A percentile compares a stretch with the other conserved stretches of the same genome.
These are phyloP conservation scores for Hormiphora californensis DNA, from an alignment of 37 sponge, comb jelly and placozoan species.

Conservation along the genomic window DNA sequence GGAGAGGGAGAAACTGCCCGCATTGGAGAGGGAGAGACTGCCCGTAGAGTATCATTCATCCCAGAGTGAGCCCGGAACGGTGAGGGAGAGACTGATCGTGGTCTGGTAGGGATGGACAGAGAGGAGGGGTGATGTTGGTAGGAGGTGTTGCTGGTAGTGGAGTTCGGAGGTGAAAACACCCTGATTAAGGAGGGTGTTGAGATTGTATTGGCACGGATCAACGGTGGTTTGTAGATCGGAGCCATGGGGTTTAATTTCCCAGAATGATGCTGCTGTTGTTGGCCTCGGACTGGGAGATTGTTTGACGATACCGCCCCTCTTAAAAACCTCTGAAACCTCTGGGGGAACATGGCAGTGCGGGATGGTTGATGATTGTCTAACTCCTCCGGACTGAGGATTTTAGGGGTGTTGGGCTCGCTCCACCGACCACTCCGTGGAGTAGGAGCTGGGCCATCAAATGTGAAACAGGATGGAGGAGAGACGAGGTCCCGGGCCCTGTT, in stretches of 20 bases:
- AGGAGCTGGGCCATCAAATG: not conserved
- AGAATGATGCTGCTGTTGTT: not conserved
- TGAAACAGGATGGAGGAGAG: no score
- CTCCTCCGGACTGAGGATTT: not conserved
- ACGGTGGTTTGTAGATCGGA: not conserved
- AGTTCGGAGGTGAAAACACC: not conserved
- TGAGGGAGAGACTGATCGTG: not conserved
- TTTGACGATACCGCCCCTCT: not conserved
- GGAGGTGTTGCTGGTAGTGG: not conserved
- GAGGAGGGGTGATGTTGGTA: not conserved
- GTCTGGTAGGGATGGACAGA: not conserved
- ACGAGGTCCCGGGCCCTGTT: no score
- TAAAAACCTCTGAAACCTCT: no score
- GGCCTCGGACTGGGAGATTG: not conserved
- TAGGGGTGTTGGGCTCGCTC: slow-evolving; percentile 28
- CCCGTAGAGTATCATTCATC: no score
- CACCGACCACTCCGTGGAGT: not conserved
- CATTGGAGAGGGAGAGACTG: no score
- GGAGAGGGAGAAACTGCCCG: no score
- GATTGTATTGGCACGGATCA: not conserved
- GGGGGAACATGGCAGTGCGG: no score
- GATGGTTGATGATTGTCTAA: no score
- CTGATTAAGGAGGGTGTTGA: not conserved
- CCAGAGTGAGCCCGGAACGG: not conserved
- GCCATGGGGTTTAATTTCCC: slow-evolving; percentile 22